These are phyloP conservation scores for Lottia scabra DNA, from an alignment of 2,888 invertebrate species.

Conservation along the genomic window DNA sequence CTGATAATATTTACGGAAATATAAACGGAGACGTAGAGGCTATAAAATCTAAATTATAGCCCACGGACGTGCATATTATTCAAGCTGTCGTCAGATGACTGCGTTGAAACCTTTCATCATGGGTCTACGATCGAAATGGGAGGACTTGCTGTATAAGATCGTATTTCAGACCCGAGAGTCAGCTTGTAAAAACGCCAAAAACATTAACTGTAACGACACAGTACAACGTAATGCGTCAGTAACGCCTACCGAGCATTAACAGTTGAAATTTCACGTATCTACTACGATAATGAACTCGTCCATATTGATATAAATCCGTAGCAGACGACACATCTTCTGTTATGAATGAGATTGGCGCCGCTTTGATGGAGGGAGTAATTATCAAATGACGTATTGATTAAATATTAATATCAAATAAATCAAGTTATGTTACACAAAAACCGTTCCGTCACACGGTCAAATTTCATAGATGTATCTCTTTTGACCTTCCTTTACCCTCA, in stretches of 20 bases:
- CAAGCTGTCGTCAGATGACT: neutral
- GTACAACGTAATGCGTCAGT: too few relatives aligned
- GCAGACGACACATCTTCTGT: conserved; percentile 17
- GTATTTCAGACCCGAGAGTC: neutral
- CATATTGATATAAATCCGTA: conserved; percentile 4
- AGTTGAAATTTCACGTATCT: too few relatives aligned
- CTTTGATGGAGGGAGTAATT: neutral
- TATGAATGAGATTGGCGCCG: neutral
- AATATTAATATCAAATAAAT: too few relatives aligned
- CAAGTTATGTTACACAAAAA: too few relatives aligned
- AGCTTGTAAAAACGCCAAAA: neutral
- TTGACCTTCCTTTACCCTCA: too few relatives aligned
- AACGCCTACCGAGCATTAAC: too few relatives aligned
- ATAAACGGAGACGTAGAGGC: too few relatives aligned
- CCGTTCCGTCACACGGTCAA: too few relatives aligned
- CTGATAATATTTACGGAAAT: too few relatives aligned
- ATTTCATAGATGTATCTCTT: too few relatives aligned
- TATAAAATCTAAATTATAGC: too few relatives aligned
- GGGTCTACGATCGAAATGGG: neutral
- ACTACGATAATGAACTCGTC: neutral
- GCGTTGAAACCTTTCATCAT: neutral
- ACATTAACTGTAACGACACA: neutral
- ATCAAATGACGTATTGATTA: too few relatives aligned
- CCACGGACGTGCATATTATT: neutral
- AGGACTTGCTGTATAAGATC: neutral